Conservation (phyloP, 2,113 vertebrate species). For the Notechis scutatus region DNA sequence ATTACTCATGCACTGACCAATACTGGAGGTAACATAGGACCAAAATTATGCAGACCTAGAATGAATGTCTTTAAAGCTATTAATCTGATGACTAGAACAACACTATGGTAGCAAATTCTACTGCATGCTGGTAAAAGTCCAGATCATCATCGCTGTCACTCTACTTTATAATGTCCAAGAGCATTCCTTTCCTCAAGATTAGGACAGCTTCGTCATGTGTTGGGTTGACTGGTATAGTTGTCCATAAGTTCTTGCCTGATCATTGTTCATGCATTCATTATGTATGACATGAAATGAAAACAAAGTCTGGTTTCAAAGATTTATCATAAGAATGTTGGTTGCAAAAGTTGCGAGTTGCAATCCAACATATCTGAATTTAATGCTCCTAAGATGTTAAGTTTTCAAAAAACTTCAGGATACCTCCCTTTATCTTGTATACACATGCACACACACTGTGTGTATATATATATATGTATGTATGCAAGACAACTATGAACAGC, state of each 20-base stretch:
- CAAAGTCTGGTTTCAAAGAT: not conserved
- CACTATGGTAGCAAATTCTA: not conserved
- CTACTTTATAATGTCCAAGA: not conserved
- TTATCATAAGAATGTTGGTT: not conserved
- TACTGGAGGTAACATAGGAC: not conserved
- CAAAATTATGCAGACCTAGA: not conserved
- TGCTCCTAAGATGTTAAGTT: not conserved
- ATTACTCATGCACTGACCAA: too few relatives aligned
- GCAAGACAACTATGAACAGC: constrained; percentile 39
- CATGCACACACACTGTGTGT: not conserved
- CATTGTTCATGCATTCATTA: not conserved
- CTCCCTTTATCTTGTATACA: not conserved
- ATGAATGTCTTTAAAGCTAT: not conserved
- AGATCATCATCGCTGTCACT: not conserved
- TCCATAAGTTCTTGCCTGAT: not conserved
- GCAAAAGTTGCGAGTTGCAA: not conserved
- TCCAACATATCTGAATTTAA: not conserved
- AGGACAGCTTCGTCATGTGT: not conserved
- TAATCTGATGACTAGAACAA: not conserved
- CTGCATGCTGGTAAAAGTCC: not conserved
- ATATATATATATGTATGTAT: too few relatives aligned
- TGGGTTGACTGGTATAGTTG: not conserved
- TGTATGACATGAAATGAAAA: not conserved
- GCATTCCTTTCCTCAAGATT: not conserved
- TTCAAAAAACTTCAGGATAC: not conserved